phyloP scores from a whole-genome alignment of 2,113 vertebrate genomes.

The Colossoma macropomum region DNA sequence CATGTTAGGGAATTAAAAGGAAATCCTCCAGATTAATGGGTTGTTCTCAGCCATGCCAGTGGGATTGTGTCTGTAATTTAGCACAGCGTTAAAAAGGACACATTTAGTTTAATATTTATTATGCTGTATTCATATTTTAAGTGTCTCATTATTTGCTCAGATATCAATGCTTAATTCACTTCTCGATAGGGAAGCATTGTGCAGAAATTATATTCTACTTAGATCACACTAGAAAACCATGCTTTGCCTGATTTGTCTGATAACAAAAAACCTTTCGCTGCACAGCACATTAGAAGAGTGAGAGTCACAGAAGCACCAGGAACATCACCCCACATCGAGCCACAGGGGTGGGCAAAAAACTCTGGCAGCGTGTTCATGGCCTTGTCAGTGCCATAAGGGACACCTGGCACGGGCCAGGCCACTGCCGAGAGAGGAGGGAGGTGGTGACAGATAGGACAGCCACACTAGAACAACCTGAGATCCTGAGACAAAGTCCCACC shows the following conservation, averaged over 20 bases:
- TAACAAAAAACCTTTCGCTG: neutral
- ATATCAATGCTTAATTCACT: conserved; percentile 21
- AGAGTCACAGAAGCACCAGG: neutral
- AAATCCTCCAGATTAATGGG: conserved; percentile 22
- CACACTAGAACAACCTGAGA: conserved; percentile 44
- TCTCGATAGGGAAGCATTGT: conserved; percentile 5
- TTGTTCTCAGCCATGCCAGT: conserved; percentile 21
- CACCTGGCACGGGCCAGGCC: conserved; percentile 56
- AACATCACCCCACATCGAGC: conserved; percentile 5
- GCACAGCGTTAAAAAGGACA: conserved; percentile 11
- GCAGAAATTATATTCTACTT: neutral
- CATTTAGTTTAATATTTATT: conserved; percentile 11
- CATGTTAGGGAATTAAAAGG: conserved; percentile 40
- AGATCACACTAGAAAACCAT: neutral
- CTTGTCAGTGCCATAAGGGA: conserved; percentile 56
- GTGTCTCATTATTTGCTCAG: neutral
- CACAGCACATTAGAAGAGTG: neutral
- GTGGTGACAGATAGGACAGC: conserved; percentile 39
- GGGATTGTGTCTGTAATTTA: conserved; percentile 32
- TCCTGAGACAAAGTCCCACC: conserved; percentile 48
- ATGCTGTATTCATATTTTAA: neutral
- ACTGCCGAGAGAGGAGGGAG: conserved; percentile 36
- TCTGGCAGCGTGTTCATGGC: conserved; percentile 37
- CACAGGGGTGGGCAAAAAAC: conserved; percentile 26
- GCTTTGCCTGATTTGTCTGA: neutral